These are phyloP conservation scores for Atractosteus spatula DNA, from an alignment of 2,113 vertebrate genomes.

Conservation along the genomic window DNA sequence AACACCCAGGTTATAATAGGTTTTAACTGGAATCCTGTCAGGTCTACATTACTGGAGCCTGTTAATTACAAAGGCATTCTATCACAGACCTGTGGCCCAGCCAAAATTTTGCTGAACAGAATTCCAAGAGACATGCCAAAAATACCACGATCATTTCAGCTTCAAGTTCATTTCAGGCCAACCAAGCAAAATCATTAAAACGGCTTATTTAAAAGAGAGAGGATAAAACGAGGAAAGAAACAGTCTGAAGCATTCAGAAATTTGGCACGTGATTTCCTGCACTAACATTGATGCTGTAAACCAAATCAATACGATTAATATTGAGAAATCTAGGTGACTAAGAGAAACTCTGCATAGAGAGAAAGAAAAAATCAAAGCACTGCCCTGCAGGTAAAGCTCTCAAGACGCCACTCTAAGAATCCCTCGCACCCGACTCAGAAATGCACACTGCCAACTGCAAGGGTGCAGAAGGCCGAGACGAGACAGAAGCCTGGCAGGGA, in stretches of 20 bases:
- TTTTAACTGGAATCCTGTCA: background rate
- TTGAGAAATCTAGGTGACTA: background rate
- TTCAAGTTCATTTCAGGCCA: background rate
- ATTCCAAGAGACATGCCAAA: slow-evolving; percentile 8
- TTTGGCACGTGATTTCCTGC: background rate
- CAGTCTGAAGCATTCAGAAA: background rate
- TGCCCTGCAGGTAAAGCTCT: background rate
- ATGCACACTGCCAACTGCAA: background rate
- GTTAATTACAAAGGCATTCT: slow-evolving; percentile 6
- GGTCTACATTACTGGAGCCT: background rate
- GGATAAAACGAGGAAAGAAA: background rate
- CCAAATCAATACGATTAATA: background rate
- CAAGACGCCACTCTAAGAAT: background rate
- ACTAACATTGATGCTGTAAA: background rate
- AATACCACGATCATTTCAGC: slow-evolving; percentile 12
- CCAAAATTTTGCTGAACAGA: slow-evolving; percentile 7
- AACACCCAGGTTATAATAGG: too few species aligned
- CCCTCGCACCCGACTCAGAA: background rate
- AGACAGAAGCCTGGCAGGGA: background rate
- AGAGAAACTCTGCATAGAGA: background rate
- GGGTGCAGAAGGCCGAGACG: background rate
- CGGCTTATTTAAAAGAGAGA: too few species aligned
- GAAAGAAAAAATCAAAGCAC: background rate
- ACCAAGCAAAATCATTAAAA: background rate
- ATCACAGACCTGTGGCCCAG: background rate